Percentiles rank a stretch among this genome's conserved stretches.
Evolutionary conservation across 2,797 vertebrate species (phyloP).

Genomic region (Margarornis squamiger): DNA sequence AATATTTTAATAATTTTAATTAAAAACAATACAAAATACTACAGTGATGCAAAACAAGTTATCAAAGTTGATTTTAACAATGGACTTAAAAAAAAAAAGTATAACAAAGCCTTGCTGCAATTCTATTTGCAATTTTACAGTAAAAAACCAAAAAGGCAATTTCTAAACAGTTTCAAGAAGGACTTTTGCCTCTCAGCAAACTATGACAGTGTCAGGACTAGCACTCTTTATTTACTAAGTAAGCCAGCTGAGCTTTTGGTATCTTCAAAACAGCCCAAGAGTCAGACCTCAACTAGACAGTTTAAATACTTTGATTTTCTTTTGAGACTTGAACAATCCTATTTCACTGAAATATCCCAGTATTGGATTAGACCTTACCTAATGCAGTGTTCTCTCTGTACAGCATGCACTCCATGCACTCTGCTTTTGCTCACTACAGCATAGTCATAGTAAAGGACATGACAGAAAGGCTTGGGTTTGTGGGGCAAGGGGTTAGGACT

Average conservation of each 20-base stretch:
- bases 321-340: neutral
- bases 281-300: neutral
- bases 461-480: neutral
- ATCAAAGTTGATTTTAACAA: neutral
- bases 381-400: neutral
- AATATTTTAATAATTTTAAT: constrained; percentile 6
- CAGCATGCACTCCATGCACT: neutral
- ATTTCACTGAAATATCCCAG: neutral
- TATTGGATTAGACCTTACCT: neutral
- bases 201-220: neutral
- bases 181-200: neutral
- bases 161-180: neutral
- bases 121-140: neutral
- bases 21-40: neutral
- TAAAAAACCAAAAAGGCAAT: neutral
- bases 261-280: neutral
- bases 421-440: neutral
- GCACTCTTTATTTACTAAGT: neutral
- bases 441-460: accelerated
- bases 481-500: neutral
- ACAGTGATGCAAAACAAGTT: neutral
- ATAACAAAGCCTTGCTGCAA: neutral
- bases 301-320: neutral
- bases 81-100: neutral
- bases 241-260: neutral